phyloP scores from a whole-genome alignment of 2,113 vertebrate genomes.

The Zosterops pallidus region DNA sequence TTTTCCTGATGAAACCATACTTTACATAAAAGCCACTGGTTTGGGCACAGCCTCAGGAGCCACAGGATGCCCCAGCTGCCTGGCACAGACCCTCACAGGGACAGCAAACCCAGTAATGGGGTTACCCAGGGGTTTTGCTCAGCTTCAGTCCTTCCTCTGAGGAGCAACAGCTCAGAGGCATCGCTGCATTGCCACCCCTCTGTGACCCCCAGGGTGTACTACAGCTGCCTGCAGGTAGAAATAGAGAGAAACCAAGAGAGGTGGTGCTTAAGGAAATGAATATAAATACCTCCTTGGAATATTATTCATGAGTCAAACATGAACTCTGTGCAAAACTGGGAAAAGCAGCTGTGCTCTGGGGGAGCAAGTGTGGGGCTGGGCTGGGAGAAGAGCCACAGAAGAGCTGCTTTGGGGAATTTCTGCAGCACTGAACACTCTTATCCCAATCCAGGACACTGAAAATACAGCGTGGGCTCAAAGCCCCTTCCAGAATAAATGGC shows the following conservation, averaged over 20 bases:
- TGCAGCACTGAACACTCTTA: not conserved
- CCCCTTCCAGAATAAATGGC: not conserved
- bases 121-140: not conserved
- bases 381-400: not conserved
- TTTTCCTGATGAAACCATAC: not conserved
- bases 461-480: not conserved
- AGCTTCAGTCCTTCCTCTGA: not conserved
- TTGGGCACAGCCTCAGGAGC: not conserved
- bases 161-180: not conserved
- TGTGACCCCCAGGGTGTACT: not conserved
- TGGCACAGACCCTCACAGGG: not conserved
- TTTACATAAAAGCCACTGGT: not conserved
- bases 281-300: not conserved
- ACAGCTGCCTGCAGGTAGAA: not conserved
- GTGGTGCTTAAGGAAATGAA: not conserved
- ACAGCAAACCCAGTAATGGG: not conserved
- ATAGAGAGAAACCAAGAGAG: not conserved
- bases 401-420: not conserved
- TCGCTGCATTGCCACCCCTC: not conserved
- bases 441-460: not conserved
- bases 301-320: not conserved
- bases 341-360: not conserved
- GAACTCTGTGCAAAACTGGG: not conserved
- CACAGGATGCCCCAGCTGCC: accelerated
- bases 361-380: not conserved